Evolutionary conservation across 64 coral and sea anemone species (phyloP).

Genomic region (Catalaphyllia jardinei): DNA sequence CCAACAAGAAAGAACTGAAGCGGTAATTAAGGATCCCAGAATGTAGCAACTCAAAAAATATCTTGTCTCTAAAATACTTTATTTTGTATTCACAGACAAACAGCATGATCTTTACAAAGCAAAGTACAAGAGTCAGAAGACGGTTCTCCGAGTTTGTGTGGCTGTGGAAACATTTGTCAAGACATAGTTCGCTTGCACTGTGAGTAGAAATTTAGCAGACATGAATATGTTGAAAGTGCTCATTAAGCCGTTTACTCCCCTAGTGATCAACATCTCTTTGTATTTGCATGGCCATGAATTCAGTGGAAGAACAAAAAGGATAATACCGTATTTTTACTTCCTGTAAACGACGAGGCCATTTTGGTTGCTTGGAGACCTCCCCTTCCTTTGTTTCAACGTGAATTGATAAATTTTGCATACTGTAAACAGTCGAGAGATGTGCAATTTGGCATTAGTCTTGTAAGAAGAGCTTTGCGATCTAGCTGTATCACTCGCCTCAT

Average conservation of each 20-base stretch:
- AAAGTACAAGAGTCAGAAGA: constrained; percentile 34
- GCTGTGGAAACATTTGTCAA: constrained; percentile 43
- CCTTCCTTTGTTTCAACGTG: not conserved
- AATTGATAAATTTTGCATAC: not conserved
- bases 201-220: not conserved
- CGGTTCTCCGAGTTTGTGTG: constrained; percentile 38
- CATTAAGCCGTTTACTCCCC: too few relatives aligned
- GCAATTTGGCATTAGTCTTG: not conserved
- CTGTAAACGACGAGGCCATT: not conserved
- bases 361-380: not conserved
- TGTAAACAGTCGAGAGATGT: not conserved
- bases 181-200: constrained; percentile 9
- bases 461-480: not conserved
- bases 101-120: constrained; percentile 27
- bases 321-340: not conserved
- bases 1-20: not conserved
- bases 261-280: too few relatives aligned
- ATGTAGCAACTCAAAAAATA: not conserved
- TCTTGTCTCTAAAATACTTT: not conserved
- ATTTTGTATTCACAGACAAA: constrained; percentile 20
- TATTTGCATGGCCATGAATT: too few relatives aligned
- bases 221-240: too few relatives aligned
- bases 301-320: not conserved
- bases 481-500: not conserved
- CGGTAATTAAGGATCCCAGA: not conserved